phyloP scores from a whole-genome alignment of 2,888 invertebrate genomes.

The Dryomyza anilis region DNA sequence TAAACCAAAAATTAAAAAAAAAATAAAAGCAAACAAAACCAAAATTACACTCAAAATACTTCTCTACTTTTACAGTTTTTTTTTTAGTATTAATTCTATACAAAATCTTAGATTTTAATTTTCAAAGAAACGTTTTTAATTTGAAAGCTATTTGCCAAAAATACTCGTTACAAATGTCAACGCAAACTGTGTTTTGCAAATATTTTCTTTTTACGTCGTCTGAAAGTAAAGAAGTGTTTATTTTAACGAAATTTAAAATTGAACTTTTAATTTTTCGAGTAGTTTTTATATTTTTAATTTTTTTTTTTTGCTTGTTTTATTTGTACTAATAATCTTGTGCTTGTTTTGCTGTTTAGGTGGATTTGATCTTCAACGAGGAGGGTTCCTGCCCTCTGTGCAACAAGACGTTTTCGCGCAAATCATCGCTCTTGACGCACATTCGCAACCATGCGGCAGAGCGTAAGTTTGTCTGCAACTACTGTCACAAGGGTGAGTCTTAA shows the following conservation, averaged over 20 bases:
- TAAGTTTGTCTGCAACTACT: slow-evolving; percentile 60
- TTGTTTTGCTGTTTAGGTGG: slow-evolving; percentile 48
- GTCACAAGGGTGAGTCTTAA: slow-evolving; percentile 57
- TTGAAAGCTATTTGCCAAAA: not conserved
- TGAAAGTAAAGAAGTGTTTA: slow-evolving; percentile 19
- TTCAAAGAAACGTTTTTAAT: not conserved
- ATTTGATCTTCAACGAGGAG: slow-evolving; percentile 61
- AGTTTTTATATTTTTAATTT: no score
- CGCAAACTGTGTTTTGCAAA: not conserved
- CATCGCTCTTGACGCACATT: slow-evolving; percentile 61
- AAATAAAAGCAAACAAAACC: not conserved
- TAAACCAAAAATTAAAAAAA: not conserved
- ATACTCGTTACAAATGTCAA: not conserved
- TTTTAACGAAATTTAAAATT: no score
- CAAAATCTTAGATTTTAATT: no score
- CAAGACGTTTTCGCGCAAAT: slow-evolving; percentile 61
- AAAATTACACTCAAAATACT: slow-evolving; percentile 3
- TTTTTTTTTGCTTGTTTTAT: not conserved
- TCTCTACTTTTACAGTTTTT: slow-evolving; percentile 1
- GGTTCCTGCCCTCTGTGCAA: slow-evolving; percentile 61
- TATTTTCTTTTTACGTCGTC: no score
- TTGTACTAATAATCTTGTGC: not conserved
- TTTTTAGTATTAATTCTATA: no score
- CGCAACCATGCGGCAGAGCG: slow-evolving; percentile 62
- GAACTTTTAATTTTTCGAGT: no score